Base-by-base conservation (phyloP, 2,797 vertebrate species). In the Epinephelus coioides region DNA sequence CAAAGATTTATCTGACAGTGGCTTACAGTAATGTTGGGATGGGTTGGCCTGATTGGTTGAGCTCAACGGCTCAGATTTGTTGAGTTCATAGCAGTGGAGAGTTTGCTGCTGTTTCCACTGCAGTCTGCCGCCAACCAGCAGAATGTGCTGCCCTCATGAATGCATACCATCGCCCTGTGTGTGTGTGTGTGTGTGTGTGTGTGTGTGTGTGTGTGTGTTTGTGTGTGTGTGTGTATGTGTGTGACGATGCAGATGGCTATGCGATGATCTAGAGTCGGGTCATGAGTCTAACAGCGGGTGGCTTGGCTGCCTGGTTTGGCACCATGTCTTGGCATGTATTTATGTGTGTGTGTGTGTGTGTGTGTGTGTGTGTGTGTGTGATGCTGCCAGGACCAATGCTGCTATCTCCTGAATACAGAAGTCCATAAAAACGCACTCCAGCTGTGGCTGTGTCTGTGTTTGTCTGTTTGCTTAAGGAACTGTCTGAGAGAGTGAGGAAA, bases 191-290 rank as follows among this genome's bases (percentile, higher is more conserved):
- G 34, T 34, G 6, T 34, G 44, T 34, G 46, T 51, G 25, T 49
- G 57, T 51, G 40, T 23, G 40, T 27, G 18, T 34, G 49, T 34
- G 6, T 34, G 34, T 34, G 30, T 30, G 5, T 30, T 34, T 51
- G 44, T 51, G 25, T 49, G 57, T 57, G 40, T 34, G 34, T 34
- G 30, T 30, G 5, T 30, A 34, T 51, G 44, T 23, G 40, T n/a
- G 18, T 34, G 51, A 80, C 61, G 71, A 56, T 75, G 51, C 80
- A 90, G 88, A 90, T 87, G 86, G 84, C 69, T 71, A 46, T 73
- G 78, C 70, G 82, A 87, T 78, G 81, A 89, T 87, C 69, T 79
- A 57, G 73, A 81, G 76, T 91, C 87, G 70, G 85, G 90, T 90
- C 90, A 91, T 80, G 73, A 88, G 81, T 83, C 71, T 83, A 68